phyloP scores from a whole-genome alignment of 2,797 vertebrate species.

The Myotis daubentonii region DNA sequence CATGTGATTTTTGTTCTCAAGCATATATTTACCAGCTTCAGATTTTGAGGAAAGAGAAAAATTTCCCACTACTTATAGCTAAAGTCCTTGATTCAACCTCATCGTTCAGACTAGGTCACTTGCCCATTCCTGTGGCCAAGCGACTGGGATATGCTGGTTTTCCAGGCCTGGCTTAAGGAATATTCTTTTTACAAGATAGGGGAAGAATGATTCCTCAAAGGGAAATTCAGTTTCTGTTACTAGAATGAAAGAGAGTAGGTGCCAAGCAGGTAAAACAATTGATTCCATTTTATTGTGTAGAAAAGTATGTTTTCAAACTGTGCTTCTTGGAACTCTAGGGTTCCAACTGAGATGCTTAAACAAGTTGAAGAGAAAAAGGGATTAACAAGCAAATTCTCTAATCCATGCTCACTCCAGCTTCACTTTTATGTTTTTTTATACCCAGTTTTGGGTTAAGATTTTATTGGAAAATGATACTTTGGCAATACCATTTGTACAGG shows the following conservation, averaged over 20 bases:
- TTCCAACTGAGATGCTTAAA: neutral
- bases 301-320: neutral
- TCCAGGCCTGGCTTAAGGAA: neutral
- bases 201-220: neutral
- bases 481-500: neutral
- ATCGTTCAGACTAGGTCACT: neutral
- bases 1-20: neutral
- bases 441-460: neutral
- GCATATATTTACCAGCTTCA: neutral
- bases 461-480: neutral
- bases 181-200: neutral
- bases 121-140: neutral
- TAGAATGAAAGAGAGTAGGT: neutral
- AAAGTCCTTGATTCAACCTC: neutral
- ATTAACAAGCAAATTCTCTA: neutral
- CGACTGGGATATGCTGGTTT: neutral
- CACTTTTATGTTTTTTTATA: neutral
- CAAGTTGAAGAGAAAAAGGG: neutral
- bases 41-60: constrained; percentile 5
- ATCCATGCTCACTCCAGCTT: neutral
- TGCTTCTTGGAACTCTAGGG: neutral
- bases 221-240: neutral
- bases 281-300: neutral
- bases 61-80: neutral
- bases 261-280: neutral